Base-by-base conservation (phyloP, 2,888 invertebrate genomes). In the Adelphocoris suturalis region DNA sequence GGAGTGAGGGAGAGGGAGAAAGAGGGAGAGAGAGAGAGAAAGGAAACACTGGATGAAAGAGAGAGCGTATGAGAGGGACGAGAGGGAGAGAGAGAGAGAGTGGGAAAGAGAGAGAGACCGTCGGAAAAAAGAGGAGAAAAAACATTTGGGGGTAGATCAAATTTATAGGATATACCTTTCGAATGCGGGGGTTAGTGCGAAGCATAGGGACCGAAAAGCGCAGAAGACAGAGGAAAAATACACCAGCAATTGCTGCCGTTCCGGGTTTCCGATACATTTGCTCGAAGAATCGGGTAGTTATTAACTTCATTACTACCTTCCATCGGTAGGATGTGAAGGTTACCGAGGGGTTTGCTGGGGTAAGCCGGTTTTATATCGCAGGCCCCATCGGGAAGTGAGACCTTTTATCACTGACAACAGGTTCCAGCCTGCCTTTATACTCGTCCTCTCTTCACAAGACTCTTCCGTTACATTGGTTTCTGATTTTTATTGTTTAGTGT, bases 221-320 rank as follows among this genome's bases (percentile, higher is more conserved):
- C 57, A 13, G 85, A 85, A 85, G 57, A 47, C 55, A 14, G 55
- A 85, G 28, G 57, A 55, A 84, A 52, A 84, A 37, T 23, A 84
- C 37, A 47, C 46, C 27, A 86, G 86, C 46, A 37, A 86, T 86
- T 23, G 75, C 87, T 52, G 52, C 48, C 76, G 47, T 87, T 87
- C 47, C 27, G 78, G 37, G 52, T 88, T 88, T 88, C 88, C 88
- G 78, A 52, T 88, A 76, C 80, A 88, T 88, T 88, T 48, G 78
- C 46, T 80, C 76, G 46, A 88, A 78, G 52, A 78, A 88, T 88
- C 88, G 88, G 88, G 55, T 88, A 28, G 88, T 88, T 88, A 88
- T 88, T 88, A 88, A 88, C 88, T 55, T 88, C 88, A 88, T 88
- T 86, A 86, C 86, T 27, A 19, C 85, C 28, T 82, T 82, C 81